Evolutionary conservation across 1,140 invertebrate species (phyloP).

Genomic region (Steinernema khuongi): DNA sequence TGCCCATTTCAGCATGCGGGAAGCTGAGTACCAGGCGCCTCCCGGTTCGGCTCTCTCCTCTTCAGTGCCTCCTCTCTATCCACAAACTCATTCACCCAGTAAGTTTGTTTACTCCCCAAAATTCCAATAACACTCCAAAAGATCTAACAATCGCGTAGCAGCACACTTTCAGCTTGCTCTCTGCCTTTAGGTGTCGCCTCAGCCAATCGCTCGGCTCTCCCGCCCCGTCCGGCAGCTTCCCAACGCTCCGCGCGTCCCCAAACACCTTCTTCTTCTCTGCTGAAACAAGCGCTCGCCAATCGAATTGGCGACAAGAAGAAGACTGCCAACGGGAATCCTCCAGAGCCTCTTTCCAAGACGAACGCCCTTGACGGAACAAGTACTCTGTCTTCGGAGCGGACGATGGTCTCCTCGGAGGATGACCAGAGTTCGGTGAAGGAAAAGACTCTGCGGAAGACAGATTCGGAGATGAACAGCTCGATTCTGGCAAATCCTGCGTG

Average conservation of each 20-base stretch:
- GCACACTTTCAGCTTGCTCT: conserved; percentile 11
- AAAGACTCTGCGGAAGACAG: neutral
- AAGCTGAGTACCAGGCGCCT: conserved; percentile 3
- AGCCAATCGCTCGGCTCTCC: neutral
- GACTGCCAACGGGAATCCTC: neutral
- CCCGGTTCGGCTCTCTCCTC: neutral
- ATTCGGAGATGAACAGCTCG: conserved; percentile 43
- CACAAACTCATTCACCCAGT: conserved; percentile 1
- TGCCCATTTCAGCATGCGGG: conserved; percentile 9
- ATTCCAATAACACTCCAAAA: neutral
- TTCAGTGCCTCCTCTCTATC: conserved; percentile 5
- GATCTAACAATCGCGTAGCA: neutral
- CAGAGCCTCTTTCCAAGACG: conserved; percentile 4
- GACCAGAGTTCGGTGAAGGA: neutral
- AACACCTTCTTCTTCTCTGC: conserved; percentile 20
- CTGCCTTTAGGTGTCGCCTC: conserved; percentile 6
- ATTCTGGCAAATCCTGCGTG: conserved; percentile 47
- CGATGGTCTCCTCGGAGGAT: neutral
- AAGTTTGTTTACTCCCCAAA: neutral
- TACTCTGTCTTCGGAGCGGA: neutral
- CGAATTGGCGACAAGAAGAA: conserved; percentile 15
- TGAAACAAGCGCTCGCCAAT: conserved; percentile 51
- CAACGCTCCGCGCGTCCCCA: neutral
- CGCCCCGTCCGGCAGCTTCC: neutral
- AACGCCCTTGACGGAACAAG: conserved; percentile 8